Percentiles rank a stretch among this genome's conserved stretches.
phyloP scores from a whole-genome alignment of 1,140 invertebrate genomes.

The Drosophila ambigua region DNA sequence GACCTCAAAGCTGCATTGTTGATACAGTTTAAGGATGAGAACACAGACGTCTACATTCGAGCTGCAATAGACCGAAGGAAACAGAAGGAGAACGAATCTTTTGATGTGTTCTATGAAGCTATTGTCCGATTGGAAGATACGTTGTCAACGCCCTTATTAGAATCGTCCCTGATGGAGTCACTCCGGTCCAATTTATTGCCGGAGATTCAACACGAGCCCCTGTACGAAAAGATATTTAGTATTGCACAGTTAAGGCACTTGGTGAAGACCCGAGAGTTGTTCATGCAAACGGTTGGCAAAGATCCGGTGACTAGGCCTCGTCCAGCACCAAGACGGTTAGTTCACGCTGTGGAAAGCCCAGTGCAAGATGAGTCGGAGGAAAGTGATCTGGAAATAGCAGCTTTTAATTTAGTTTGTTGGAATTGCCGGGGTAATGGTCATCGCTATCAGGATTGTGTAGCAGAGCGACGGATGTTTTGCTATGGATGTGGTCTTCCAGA shows the following conservation, averaged over 20 bases:
- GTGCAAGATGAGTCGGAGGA: too few species aligned
- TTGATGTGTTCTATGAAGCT: slow-evolving; percentile 11
- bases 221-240: not conserved
- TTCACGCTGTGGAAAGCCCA: too few species aligned
- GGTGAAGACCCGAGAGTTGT: too few species aligned
- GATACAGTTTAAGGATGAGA: slow-evolving; percentile 9
- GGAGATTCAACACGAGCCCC: slow-evolving; percentile 3
- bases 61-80: slow-evolving; percentile 12
- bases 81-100: slow-evolving; percentile 12
- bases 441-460: not conserved
- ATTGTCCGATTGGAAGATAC: slow-evolving; percentile 5
- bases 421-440: too few species aligned
- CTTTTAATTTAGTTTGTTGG: too few species aligned
- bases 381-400: too few species aligned
- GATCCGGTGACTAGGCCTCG: too few species aligned
- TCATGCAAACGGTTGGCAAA: too few species aligned
- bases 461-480: not conserved
- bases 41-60: not conserved
- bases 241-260: not conserved
- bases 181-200: slow-evolving; percentile 1
- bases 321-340: too few species aligned
- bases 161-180: not conserved
- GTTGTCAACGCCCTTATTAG: not conserved
- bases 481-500: too few species aligned
- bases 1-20: too few species aligned